A percentile compares a stretch with the other conserved stretches of the same genome.
These are phyloP conservation scores for Gila orcuttii DNA, from an alignment of 2,113 vertebrate genomes.

Conservation along the genomic window DNA sequence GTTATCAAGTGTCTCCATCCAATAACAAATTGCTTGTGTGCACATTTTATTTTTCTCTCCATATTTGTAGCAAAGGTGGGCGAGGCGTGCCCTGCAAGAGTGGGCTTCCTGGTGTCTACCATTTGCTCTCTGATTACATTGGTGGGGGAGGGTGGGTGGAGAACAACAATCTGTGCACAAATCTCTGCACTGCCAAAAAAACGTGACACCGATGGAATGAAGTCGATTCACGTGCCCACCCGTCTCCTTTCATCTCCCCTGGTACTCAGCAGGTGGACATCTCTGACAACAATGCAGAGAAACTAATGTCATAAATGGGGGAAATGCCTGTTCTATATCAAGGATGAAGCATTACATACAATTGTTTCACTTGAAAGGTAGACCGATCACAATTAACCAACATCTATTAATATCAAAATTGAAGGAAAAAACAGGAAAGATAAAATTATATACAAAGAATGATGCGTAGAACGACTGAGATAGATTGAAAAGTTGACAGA, in stretches of 20 bases:
- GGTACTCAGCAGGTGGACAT: constrained; percentile 22
- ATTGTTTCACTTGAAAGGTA: background rate
- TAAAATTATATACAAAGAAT: background rate
- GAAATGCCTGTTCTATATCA: background rate
- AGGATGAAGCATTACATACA: background rate
- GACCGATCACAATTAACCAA: background rate
- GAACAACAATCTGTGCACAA: constrained; percentile 65
- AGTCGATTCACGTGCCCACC: constrained; percentile 50
- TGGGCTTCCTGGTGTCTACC: constrained; percentile 69
- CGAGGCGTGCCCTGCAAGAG: constrained; percentile 63
- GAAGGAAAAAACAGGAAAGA: background rate
- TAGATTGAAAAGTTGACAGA: background rate
- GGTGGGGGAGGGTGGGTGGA: constrained; percentile 58
- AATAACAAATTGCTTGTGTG: constrained; percentile 51
- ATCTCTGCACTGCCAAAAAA: constrained; percentile 61
- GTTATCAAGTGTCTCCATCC: constrained; percentile 47
- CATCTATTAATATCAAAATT: background rate
- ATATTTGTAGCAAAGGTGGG: constrained; percentile 43
- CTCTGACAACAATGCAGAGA: background rate
- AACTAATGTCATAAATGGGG: constrained; percentile 16
- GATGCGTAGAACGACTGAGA: background rate
- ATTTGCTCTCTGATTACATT: constrained; percentile 71
- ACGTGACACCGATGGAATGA: constrained; percentile 58
- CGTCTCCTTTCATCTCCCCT: constrained; percentile 23
- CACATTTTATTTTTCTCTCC: constrained; percentile 43